These are phyloP conservation scores for Melanocharis versteri DNA, from an alignment of 2,113 vertebrate species.

Conservation along the genomic window DNA sequence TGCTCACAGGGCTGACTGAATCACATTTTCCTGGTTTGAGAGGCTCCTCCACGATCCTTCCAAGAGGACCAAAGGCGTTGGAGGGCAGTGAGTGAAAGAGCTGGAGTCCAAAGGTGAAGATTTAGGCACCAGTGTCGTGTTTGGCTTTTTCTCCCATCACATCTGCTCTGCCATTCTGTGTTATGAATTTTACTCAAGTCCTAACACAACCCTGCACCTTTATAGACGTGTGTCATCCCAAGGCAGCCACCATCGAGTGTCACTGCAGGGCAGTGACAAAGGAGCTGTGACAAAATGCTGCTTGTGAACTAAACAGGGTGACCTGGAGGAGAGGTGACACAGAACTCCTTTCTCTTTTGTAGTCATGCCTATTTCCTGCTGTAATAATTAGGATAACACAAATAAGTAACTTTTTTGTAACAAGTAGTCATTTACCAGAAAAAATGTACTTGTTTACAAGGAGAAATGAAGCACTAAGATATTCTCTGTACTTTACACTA, in stretches of 20 bases:
- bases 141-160: background rate
- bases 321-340: background rate
- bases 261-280: background rate
- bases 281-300: background rate
- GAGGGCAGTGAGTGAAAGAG: background rate
- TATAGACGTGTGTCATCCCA: accelerated
- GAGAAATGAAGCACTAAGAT: background rate
- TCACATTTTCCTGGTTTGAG: accelerated
- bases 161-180: background rate
- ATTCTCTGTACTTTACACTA: background rate
- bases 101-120: background rate
- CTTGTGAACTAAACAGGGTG: background rate
- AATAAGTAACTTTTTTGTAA: background rate
- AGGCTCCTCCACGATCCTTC: background rate
- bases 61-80: background rate
- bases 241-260: background rate
- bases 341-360: background rate
- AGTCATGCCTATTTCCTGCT: background rate
- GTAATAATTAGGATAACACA: background rate
- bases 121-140: background rate
- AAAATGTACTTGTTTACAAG: background rate
- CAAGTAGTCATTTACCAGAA: background rate
- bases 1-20: background rate
- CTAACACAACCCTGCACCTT: background rate
- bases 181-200: background rate